These are phyloP conservation scores for Zaprionus africanus DNA, from an alignment of 1,140 invertebrate genomes.

Conservation along the genomic window DNA sequence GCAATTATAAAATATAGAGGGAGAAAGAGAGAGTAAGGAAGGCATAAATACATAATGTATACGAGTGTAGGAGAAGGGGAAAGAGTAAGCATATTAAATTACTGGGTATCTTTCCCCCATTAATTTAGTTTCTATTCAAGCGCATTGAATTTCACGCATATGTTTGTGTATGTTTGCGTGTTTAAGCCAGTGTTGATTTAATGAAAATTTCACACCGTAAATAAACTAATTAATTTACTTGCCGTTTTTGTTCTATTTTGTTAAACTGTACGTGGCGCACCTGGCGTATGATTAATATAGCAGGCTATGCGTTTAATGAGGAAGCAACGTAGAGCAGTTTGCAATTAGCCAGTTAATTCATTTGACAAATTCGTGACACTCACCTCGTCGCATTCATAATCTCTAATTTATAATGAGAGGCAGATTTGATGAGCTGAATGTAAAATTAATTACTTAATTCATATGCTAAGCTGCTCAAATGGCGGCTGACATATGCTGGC, in stretches of 20 bases:
- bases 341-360: constrained; percentile 41
- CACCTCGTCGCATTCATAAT: neutral
- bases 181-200: constrained; percentile 60
- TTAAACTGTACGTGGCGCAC: constrained; percentile 33
- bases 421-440: neutral
- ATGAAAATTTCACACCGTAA: constrained; percentile 75
- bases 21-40: too few relatives aligned
- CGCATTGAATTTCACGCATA: neutral
- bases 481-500: neutral
- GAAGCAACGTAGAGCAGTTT: constrained; percentile 8
- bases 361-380: constrained; percentile 29
- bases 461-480: neutral
- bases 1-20: neutral
- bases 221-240: constrained; percentile 75
- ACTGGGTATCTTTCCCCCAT: neutral
- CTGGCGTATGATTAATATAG: constrained; percentile 76
- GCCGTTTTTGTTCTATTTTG: constrained; percentile 17
- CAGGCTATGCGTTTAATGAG: constrained; percentile 36
- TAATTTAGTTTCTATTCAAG: neutral
- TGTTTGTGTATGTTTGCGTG: neutral
- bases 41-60: too few relatives aligned
- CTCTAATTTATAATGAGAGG: constrained; percentile 5
- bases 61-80: too few relatives aligned
- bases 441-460: constrained; percentile 35
- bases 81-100: neutral